Evolutionary conservation across 2,113 vertebrate genomes (phyloP), one percentile per base, ranked within the genome.

Genomic region (Etia nguti): DNA sequence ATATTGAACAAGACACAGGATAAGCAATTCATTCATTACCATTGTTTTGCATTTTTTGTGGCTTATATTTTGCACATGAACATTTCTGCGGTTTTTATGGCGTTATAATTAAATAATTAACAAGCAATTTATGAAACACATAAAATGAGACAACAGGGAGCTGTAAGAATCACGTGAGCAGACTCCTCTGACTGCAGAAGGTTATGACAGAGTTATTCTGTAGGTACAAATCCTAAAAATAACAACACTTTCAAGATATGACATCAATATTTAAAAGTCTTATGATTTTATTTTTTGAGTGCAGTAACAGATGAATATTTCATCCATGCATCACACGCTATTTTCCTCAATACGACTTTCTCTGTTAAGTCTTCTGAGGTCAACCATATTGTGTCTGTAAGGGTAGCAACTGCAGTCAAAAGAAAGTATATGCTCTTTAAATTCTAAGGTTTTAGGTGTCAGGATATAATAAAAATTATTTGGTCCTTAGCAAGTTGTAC

Each of bases 291-390:
- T 60, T 81, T 87, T 22, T 34, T 46, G 85, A 93, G 87, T 88
- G 88, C 88, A 88, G 82, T 24, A 57, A 60, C 10, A 15, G 26
- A 90, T 93, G 15, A 90, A 93, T 94, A 90, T 93, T 93, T 90
- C 26, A 92, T 88, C 41, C 34, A 15, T 13, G n/a, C 26, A 13
- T 50, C 22, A 83, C 70, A 77, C 41, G 26, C 59, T 22, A 38
- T 81, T 50, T 52, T 59, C 15, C 15, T 82, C 50, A 77, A 52
- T 36, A 31, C 20, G 56, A 38, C 36, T 81, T 20, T 82, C n/a
- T 79, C 6, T 38, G 52, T 81, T n/a, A 87, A 62, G 48, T 84
- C 79, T 87, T 54, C 34, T 43, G 70, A 85, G 60, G 84, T 84
- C 77, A 89, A 8, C 52, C 48, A 70, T 7, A 20, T 20, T 6